Evolutionary conservation across 2,888 invertebrate genomes (phyloP).

Genomic region (Homarus gammarus): DNA sequence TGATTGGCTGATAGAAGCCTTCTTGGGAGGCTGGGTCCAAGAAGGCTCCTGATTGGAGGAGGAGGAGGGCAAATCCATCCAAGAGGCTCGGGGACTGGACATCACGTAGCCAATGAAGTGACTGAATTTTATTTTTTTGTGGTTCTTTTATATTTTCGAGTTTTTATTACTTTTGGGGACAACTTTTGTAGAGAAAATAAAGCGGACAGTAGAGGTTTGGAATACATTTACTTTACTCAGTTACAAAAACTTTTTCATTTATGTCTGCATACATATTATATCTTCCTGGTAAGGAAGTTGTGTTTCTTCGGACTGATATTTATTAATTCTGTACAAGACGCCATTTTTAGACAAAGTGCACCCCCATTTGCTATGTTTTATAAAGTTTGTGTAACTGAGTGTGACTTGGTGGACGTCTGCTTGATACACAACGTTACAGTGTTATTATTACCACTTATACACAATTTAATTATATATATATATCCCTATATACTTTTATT

Average conservation of each 20-base stretch:
- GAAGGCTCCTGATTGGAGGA: constrained; percentile 73
- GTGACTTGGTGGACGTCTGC: constrained; percentile 68
- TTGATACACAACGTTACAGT: constrained; percentile 47
- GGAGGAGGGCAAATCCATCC: constrained; percentile 66
- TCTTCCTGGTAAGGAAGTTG: neutral
- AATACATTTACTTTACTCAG: constrained; percentile 59
- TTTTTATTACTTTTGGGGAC: constrained; percentile 43
- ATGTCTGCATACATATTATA: neutral
- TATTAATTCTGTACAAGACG: neutral
- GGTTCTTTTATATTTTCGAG: constrained; percentile 52
- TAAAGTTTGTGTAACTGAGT: constrained; percentile 66
- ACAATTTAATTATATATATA: constrained; percentile 53
- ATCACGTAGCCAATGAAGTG: constrained; percentile 55
- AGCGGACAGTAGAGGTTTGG: constrained; percentile 62
- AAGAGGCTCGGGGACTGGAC: constrained; percentile 67
- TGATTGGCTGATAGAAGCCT: constrained; percentile 74
- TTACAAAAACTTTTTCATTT: constrained; percentile 60
- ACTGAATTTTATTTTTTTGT: constrained; percentile 30
- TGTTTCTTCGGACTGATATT: constrained; percentile 8
- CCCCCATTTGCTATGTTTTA: neutral
- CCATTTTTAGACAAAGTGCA: neutral
- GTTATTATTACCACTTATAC: constrained; percentile 67
- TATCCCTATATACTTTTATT: constrained; percentile 59
- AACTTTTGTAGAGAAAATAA: constrained; percentile 68
- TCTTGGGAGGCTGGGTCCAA: constrained; percentile 76